phyloP scores from a whole-genome alignment of 1,140 invertebrate species.

The Diorhabda carinulata region DNA sequence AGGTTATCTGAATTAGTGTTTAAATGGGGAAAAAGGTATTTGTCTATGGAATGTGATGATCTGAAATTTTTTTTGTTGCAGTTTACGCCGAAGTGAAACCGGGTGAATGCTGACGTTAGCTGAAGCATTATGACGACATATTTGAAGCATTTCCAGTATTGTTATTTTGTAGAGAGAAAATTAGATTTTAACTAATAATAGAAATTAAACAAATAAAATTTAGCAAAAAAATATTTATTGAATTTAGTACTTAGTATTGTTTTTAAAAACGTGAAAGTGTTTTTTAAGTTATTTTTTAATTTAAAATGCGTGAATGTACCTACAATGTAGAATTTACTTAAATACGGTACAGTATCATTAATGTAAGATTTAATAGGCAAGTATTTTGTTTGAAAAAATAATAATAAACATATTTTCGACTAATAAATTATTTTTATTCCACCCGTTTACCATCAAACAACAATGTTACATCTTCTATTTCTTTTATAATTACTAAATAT shows the following conservation, averaged over 20 bases:
- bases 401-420: background rate
- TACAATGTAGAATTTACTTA: conserved; percentile 1
- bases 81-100: conserved; percentile 19
- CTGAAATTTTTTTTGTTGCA: conserved; percentile 6
- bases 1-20: too few species aligned
- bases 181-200: background rate
- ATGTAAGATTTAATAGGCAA: background rate
- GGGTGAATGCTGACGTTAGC: conserved; percentile 14
- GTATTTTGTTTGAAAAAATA: background rate
- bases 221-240: background rate
- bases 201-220: background rate
- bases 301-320: background rate
- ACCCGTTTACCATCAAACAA: too few species aligned
- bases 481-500: too few species aligned
- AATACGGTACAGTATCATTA: background rate
- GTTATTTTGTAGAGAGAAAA: background rate
- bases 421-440: too few species aligned
- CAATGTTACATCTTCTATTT: too few species aligned
- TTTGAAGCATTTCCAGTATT: conserved; percentile 11
- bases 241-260: background rate
- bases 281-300: background rate
- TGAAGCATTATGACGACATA: background rate
- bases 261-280: background rate
- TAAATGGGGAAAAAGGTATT: too few species aligned
- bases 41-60: too few species aligned